A percentile compares a stretch with the other conserved stretches of the same genome.
Evolutionary conservation across 2,113 vertebrate species (phyloP).

Genomic region (Mustela lutreola): DNA sequence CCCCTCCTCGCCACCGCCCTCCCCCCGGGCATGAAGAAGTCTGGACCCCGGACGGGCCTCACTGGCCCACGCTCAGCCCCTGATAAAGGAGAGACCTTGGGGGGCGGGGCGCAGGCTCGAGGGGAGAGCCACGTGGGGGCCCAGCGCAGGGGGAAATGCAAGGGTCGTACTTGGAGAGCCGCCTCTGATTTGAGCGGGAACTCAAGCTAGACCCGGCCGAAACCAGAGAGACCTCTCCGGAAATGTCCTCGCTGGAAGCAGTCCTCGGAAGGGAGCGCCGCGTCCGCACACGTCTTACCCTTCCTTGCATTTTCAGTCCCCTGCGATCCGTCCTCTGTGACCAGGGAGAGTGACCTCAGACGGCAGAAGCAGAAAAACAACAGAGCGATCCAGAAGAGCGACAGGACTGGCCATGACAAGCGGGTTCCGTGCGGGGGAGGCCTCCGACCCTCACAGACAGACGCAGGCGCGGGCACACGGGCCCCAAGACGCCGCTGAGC

Average conservation of each 20-base stretch:
- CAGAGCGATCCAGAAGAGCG: not conserved
- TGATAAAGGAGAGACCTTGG: not conserved
- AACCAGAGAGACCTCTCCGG: not conserved
- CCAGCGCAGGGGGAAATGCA: accelerated
- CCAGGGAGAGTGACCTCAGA: not conserved
- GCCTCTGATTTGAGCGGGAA: not conserved
- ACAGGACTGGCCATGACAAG: not conserved
- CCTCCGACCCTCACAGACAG: accelerated
- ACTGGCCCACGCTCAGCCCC: not conserved
- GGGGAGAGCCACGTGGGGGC: not conserved
- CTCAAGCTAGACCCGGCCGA: not conserved
- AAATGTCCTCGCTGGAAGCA: accelerated
- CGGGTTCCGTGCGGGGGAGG: not conserved
- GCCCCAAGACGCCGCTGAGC: not conserved
- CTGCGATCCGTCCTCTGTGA: conserved; percentile 40
- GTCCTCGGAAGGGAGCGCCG: not conserved
- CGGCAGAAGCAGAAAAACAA: not conserved
- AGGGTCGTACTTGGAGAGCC: accelerated
- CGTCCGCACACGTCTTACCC: accelerated
- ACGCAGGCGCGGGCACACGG: accelerated
- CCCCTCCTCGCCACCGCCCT: not conserved
- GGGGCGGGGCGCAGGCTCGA: not conserved
- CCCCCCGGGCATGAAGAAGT: not conserved
- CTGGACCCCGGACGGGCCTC: not conserved
- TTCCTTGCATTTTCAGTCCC: not conserved